Percentiles rank a stretch among this genome's conserved stretches.
phyloP scores from a whole-genome alignment of 2,113 vertebrate species.

The Columbina picui region DNA sequence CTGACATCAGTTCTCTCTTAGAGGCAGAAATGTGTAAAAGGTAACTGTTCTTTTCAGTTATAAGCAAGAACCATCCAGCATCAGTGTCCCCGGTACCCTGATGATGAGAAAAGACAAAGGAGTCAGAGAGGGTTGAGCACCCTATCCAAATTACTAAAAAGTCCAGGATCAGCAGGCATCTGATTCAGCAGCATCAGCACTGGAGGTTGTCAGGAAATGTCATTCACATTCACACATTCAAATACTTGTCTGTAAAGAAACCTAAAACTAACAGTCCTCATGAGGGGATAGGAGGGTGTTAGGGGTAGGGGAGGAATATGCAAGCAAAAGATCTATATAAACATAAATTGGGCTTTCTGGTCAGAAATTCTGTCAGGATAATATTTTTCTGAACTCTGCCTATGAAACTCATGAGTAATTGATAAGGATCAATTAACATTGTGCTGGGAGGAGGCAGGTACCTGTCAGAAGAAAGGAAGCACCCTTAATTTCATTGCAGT shows the following conservation, averaged over 20 bases:
- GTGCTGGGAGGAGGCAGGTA: background rate
- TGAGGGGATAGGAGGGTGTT: fast-evolving
- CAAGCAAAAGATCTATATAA: background rate
- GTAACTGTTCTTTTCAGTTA: background rate
- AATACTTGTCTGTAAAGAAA: background rate
- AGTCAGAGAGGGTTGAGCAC: background rate
- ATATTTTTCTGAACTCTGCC: background rate
- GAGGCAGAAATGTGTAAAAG: background rate
- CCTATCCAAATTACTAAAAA: background rate
- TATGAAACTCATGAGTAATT: background rate
- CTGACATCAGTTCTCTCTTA: background rate
- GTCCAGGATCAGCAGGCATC: background rate
- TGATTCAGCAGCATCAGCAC: background rate
- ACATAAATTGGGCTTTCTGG: background rate
- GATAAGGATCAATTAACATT: background rate
- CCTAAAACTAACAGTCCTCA: background rate
- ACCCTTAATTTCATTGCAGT: background rate
- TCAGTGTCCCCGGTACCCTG: background rate
- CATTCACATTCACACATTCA: background rate
- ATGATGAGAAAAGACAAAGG: background rate
- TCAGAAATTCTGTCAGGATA: background rate
- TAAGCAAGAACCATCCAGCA: background rate
- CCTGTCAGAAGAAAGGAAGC: background rate
- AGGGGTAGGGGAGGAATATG: background rate
- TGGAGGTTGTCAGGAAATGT: background rate